Evolutionary conservation across 2,888 invertebrate species (phyloP).

Genomic region (Criorhina ranunculi): DNA sequence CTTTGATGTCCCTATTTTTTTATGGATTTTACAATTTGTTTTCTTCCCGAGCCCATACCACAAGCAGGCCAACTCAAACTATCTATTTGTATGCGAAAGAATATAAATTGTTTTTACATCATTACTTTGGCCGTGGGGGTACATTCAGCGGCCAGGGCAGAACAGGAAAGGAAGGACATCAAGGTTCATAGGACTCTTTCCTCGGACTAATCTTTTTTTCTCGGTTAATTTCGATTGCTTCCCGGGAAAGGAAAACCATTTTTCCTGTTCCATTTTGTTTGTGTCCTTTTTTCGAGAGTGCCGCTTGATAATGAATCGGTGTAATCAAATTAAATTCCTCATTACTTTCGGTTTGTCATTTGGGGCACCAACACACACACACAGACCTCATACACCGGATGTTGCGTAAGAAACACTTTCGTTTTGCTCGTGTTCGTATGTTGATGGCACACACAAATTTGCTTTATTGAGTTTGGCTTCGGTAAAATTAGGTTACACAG

Average conservation of each 20-base stretch:
- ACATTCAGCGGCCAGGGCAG: slow-evolving; percentile 5
- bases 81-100: slow-evolving; percentile 37
- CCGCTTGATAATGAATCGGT: slow-evolving; percentile 68
- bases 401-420: slow-evolving; percentile 39
- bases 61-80: slow-evolving; percentile 9
- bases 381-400: background rate
- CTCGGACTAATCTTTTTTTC: slow-evolving; percentile 27
- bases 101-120: slow-evolving; percentile 61
- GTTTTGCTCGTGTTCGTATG: background rate
- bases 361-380: slow-evolving; percentile 16
- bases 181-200: slow-evolving; percentile 24
- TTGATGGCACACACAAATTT: slow-evolving; percentile 43
- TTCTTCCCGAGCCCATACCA: background rate
- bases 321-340: slow-evolving; percentile 73
- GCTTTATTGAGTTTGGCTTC: slow-evolving; percentile 69
- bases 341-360: slow-evolving; percentile 53
- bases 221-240: slow-evolving; percentile 43
- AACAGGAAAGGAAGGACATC: slow-evolving; percentile 10
- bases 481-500: slow-evolving; percentile 64
- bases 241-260: slow-evolving; percentile 34
- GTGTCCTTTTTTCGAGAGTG: slow-evolving; percentile 26
- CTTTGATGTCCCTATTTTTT: slow-evolving; percentile 34
- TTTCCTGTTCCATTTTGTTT: slow-evolving; percentile 11
- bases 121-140: slow-evolving; percentile 33
- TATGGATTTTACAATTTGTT: slow-evolving; percentile 32